phyloP scores from a whole-genome alignment of 2,113 vertebrate species.

The Tetrao urogallus region DNA sequence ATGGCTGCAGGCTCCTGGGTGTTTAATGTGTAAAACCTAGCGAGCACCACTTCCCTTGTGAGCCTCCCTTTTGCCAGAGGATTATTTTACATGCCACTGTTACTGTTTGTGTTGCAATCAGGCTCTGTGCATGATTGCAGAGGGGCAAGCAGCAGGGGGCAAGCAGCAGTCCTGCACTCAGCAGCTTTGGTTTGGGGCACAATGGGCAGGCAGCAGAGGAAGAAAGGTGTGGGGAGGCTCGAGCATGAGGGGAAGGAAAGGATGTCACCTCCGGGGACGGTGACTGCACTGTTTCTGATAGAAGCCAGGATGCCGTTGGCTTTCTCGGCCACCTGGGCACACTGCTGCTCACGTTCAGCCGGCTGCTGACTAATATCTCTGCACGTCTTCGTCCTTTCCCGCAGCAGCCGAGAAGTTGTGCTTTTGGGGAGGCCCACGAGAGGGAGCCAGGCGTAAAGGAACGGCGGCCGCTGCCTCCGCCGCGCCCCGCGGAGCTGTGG shows the following conservation, averaged over 20 bases:
- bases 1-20: constrained; percentile 9
- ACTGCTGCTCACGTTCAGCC: neutral
- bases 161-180: neutral
- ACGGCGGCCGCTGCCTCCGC: neutral
- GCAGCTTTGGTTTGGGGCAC: neutral
- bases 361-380: too few relatives aligned
- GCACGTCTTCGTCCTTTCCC: too few relatives aligned
- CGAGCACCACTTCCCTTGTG: neutral
- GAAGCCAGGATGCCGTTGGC: too few relatives aligned
- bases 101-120: neutral
- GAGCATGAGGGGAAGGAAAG: too few relatives aligned
- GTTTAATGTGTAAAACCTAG: neutral
- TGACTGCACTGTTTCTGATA: too few relatives aligned
- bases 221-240: neutral
- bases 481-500: neutral
- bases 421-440: constrained; percentile 43
- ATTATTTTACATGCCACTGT: neutral
- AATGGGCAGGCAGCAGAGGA: neutral
- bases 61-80: neutral
- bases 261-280: too few relatives aligned
- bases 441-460: constrained; percentile 63
- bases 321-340: neutral
- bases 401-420: neutral
- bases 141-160: neutral
- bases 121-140: neutral